Evolutionary conservation across 53 echinoderm and acorn worm genomes (phyloP), one percentile per base, ranked within the genome.

Genomic region (Mesocentrotus franciscanus): DNA sequence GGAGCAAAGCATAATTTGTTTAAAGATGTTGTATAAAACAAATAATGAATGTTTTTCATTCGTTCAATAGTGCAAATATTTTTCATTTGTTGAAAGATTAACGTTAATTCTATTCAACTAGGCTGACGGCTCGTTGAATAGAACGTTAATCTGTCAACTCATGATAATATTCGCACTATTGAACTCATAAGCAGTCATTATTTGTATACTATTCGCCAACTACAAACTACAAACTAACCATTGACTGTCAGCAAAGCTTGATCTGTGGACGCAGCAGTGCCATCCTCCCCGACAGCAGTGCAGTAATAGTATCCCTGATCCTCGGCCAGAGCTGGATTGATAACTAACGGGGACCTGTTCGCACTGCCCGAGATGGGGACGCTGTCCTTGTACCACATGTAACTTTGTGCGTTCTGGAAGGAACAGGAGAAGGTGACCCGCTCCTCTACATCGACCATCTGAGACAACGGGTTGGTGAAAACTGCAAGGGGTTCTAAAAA

Each of bases 221-320:
- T 71, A 8, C 20, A 18, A 71, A 22, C 20, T 24, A 3, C 16
- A 26, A 24, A 39, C 92, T 36, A 8, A 94, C 94, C 94, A 9
- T 94, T 94, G 9, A 94, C 62, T 22, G 58, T 79, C 9, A 94
- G 34, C 12, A 83, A 36, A 10, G 94, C 94, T 94, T 3, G 10
- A 12, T 61, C 1, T 2, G 94, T 83, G 34, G 30, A 18, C 1
- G 20, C 49, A 9, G 20, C 24, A 0, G 4, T 61, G 18, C 36
- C 61, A 61, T 94, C 60, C 10, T 34, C 35, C 57, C 93, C 93
- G 24, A 76, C 0, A 34, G 62, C 94, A 34, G 17, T 61, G 60
- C 94, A 94, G 66, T 59, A 61, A 83, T 94, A 94, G 16, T 84
- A 84, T 11, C 94, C 94, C 84, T 94, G 94, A 22, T 94, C 94